Evolutionary conservation across 2,888 invertebrate species (phyloP).

Genomic region (Odontothrips loti): DNA sequence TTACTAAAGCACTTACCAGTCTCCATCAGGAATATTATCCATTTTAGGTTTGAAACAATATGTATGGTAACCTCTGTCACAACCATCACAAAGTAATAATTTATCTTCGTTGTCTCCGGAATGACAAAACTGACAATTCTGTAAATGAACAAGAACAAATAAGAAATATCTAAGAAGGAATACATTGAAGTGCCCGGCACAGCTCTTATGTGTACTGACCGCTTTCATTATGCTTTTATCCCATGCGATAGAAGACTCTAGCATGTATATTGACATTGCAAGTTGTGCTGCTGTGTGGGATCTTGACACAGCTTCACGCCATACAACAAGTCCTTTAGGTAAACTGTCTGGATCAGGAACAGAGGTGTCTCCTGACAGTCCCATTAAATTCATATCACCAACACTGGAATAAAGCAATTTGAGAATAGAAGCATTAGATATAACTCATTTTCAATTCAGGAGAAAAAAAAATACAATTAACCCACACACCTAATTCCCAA

Average conservation of each 20-base stretch:
- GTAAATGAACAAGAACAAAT: conserved; percentile 44
- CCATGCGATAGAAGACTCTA: conserved; percentile 94
- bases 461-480: background rate
- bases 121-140: conserved; percentile 97
- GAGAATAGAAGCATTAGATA: background rate
- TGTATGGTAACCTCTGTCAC: conserved; percentile 97
- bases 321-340: conserved; percentile 73
- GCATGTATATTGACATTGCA: conserved; percentile 80
- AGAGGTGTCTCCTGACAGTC: conserved; percentile 46
- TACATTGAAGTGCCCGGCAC: background rate
- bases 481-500: conserved; percentile 54
- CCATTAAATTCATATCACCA: conserved; percentile 56
- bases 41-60: conserved; percentile 97
- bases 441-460: background rate
- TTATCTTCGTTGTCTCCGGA: conserved; percentile 95
- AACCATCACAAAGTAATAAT: conserved; percentile 90
- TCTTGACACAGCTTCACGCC: conserved; percentile 84
- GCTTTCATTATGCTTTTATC: conserved; percentile 99
- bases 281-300: conserved; percentile 86
- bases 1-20: conserved; percentile 66
- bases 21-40: conserved; percentile 94
- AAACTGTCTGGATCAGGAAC: conserved; percentile 55
- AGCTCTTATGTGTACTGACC: conserved; percentile 63
- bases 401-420: conserved; percentile 45
- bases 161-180: conserved; percentile 14